Evolutionary conservation across 2,888 invertebrate species (phyloP).

Genomic region (Thelaira solivaga): DNA sequence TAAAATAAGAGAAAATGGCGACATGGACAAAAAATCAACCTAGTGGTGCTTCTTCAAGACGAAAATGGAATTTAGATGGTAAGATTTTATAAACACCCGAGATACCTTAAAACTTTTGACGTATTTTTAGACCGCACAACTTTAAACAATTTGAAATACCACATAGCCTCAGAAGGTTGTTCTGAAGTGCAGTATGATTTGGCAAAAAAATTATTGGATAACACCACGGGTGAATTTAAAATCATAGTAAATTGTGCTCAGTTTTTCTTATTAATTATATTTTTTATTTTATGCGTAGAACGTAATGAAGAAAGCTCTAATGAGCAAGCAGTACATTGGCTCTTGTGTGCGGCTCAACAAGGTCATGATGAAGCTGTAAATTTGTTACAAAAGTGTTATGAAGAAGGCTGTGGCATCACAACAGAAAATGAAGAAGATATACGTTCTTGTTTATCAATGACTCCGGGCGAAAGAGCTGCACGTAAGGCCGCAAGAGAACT

Average conservation of each 20-base stretch:
- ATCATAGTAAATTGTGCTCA: neutral
- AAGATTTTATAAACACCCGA: slow-evolving; percentile 25
- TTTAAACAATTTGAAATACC: slow-evolving; percentile 78
- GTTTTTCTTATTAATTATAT: neutral
- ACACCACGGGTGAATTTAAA: slow-evolving; percentile 82
- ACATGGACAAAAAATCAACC: slow-evolving; percentile 76
- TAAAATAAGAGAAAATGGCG: slow-evolving; percentile 69
- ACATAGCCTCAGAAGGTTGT: slow-evolving; percentile 92
- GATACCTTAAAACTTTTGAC: neutral
- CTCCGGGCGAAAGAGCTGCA: slow-evolving; percentile 90
- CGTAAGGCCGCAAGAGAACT: slow-evolving; percentile 91
- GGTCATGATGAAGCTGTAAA: slow-evolving; percentile 92
- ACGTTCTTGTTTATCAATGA: slow-evolving; percentile 87
- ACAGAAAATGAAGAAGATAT: slow-evolving; percentile 86
- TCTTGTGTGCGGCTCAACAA: slow-evolving; percentile 94
- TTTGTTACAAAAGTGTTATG: slow-evolving; percentile 80
- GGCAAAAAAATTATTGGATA: slow-evolving; percentile 89
- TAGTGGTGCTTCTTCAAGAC: slow-evolving; percentile 69
- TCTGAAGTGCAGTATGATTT: slow-evolving; percentile 92
- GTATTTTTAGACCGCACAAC: slow-evolving; percentile 74
- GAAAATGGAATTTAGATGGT: slow-evolving; percentile 77
- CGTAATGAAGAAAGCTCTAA: slow-evolving; percentile 77
- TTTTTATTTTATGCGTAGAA: slow-evolving; percentile 64
- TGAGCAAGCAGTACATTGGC: slow-evolving; percentile 90
- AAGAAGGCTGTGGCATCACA: slow-evolving; percentile 86